These are phyloP conservation scores for Ptychochromis oligacanthus DNA, from an alignment of 2,113 vertebrate species.

Conservation along the genomic window DNA sequence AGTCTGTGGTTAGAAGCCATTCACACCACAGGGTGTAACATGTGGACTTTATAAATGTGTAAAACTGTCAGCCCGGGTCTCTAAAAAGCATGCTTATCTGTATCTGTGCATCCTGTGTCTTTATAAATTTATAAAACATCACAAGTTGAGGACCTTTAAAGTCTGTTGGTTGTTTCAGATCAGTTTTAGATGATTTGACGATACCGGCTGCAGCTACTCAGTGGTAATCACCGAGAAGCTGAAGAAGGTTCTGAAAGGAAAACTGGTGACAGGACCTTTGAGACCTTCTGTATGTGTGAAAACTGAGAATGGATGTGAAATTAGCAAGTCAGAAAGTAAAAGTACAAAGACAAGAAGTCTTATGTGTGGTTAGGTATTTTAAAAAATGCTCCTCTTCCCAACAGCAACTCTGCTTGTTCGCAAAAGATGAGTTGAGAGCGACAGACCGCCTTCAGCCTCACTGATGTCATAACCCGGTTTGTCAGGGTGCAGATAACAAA, in stretches of 20 bases:
- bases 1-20: rapidly evolving
- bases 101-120: rapidly evolving
- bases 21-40: rapidly evolving
- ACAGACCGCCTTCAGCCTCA: too few relatives aligned
- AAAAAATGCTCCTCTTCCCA: too few relatives aligned
- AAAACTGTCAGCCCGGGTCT: not conserved
- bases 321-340: not conserved
- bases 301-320: not conserved
- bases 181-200: not conserved
- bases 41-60: rapidly evolving
- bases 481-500: too few relatives aligned
- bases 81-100: rapidly evolving
- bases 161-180: not conserved
- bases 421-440: too few relatives aligned
- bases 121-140: rapidly evolving
- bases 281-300: rapidly evolving
- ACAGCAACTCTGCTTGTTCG: too few relatives aligned
- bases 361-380: too few relatives aligned
- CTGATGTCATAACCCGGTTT: too few relatives aligned
- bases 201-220: not conserved
- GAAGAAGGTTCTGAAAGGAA: not conserved
- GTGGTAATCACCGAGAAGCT: too few relatives aligned
- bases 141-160: rapidly evolving
- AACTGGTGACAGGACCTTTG: rapidly evolving
- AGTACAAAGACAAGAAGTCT: not conserved